phyloP scores from a whole-genome alignment of 2,888 invertebrate genomes.

The Ryuthela nishihirai region DNA sequence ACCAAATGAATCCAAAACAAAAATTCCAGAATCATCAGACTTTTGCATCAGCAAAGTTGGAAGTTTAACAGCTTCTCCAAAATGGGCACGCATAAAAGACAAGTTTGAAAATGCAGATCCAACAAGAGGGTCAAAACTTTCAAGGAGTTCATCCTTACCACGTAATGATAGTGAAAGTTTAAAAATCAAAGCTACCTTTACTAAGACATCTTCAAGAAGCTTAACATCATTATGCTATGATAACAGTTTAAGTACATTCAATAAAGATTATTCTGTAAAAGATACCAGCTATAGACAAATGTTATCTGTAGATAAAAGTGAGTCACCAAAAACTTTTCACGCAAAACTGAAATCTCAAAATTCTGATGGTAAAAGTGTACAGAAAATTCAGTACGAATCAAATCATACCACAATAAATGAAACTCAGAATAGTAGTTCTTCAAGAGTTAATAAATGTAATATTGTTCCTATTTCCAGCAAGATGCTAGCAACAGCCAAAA shows the following conservation, averaged over 20 bases:
- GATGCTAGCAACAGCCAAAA: too few relatives aligned
- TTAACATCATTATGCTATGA: constrained; percentile 1
- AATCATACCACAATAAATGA: constrained; percentile 5
- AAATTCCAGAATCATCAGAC: constrained; percentile 1
- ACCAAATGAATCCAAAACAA: constrained; percentile 3
- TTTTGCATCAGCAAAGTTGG: constrained; percentile 14
- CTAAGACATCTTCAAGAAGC: constrained; percentile 12
- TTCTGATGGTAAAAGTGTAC: too few relatives aligned
- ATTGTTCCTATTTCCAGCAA: too few relatives aligned
- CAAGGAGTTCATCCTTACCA: constrained; percentile 1
- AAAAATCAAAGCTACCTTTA: neutral
- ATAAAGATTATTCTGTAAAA: neutral
- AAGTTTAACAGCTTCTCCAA: constrained; percentile 31
- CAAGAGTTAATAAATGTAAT: neutral
- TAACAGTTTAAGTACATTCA: constrained; percentile 2
- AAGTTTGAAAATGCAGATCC: constrained; percentile 25
- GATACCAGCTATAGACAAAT: neutral
- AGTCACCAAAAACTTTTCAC: too few relatives aligned
- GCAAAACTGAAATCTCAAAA: too few relatives aligned
- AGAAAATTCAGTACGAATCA: neutral
- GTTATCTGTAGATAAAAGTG: too few relatives aligned
- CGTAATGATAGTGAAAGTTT: neutral
- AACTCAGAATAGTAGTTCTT: neutral
- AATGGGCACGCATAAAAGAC: constrained; percentile 37
- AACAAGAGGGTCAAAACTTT: neutral